Conservation (phyloP, 2,797 vertebrate genomes). For the Oryzias sinensis region DNA sequence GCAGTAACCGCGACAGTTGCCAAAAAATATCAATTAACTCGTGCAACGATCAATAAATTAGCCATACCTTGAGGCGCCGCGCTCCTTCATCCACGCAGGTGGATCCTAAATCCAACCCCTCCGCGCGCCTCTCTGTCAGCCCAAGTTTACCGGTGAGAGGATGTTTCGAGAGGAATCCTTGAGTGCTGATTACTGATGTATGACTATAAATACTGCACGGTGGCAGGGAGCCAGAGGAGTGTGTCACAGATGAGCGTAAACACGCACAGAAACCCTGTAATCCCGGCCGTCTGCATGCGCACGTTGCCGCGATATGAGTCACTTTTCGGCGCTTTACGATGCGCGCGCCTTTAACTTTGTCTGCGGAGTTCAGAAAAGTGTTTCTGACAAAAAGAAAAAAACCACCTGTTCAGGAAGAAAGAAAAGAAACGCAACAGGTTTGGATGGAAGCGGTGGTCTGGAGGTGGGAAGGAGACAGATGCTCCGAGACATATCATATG, state of each 20-base stretch:
- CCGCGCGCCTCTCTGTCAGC: slow-evolving; percentile 19
- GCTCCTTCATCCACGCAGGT: slow-evolving; percentile 52
- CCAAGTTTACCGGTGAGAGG: slow-evolving; percentile 49
- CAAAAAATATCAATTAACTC: slow-evolving; percentile 30
- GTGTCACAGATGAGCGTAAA: slow-evolving; percentile 57
- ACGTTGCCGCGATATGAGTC: slow-evolving; percentile 53
- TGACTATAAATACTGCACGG: slow-evolving; percentile 63
- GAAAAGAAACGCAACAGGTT: slow-evolving; percentile 54
- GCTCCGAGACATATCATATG: background rate
- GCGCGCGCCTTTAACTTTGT: slow-evolving; percentile 36
- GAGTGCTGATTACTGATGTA: slow-evolving; percentile 51
- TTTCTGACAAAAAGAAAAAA: background rate
- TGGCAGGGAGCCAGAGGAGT: slow-evolving; percentile 61
- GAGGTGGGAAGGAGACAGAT: slow-evolving; percentile 1
- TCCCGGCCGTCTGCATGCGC: slow-evolving; percentile 47
- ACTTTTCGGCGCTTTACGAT: slow-evolving; percentile 34
- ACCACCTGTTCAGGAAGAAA: background rate
- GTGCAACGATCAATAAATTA: slow-evolving; percentile 35
- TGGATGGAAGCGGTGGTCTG: slow-evolving; percentile 1
- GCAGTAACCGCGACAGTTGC: slow-evolving; percentile 21
- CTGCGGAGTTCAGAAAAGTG: background rate
- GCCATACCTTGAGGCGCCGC: slow-evolving; percentile 62
- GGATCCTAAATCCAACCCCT: slow-evolving; percentile 31
- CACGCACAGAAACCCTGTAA: slow-evolving; percentile 43
- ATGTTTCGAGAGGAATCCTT: slow-evolving; percentile 58